A percentile compares a stretch with the other conserved stretches of the same genome.
phyloP scores from a whole-genome alignment of 2,888 invertebrate species.

The Artemia sp. region DNA sequence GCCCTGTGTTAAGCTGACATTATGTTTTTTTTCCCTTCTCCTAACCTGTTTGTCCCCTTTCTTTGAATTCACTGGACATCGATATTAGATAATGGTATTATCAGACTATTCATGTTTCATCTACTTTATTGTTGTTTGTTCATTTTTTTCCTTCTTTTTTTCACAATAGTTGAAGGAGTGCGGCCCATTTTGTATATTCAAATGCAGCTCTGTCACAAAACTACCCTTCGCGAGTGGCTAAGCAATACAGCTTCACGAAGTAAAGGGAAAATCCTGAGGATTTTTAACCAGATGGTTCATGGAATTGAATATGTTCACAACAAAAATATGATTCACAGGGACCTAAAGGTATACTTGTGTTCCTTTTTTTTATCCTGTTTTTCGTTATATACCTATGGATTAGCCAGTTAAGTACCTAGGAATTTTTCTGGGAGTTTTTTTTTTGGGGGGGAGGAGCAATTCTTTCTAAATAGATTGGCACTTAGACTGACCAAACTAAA shows the following conservation, averaged over 20 bases:
- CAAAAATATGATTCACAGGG: conserved; percentile 75
- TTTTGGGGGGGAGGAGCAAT: neutral
- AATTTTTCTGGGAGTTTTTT: too few species aligned
- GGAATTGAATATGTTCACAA: conserved; percentile 92
- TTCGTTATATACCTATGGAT: too few species aligned
- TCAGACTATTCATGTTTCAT: too few species aligned
- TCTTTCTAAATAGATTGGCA: neutral
- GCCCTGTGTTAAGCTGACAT: too few species aligned
- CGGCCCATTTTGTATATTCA: conserved; percentile 71
- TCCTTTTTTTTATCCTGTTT: too few species aligned
- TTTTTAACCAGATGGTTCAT: conserved; percentile 76
- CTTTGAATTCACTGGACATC: too few species aligned
- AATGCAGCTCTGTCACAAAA: conserved; percentile 82
- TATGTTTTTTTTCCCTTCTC: too few species aligned
- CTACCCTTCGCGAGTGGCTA: conserved; percentile 83
- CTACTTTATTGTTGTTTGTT: too few species aligned
- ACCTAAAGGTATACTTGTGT: conserved; percentile 54
- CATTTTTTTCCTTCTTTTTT: neutral
- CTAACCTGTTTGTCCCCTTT: too few species aligned
- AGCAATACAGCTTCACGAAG: conserved; percentile 19
- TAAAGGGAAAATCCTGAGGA: conserved; percentile 39
- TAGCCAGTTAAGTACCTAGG: too few species aligned
- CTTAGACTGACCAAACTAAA: neutral
- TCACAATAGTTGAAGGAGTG: neutral
- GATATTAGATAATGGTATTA: too few species aligned